Evolutionary conservation across 2,888 invertebrate species (phyloP), one percentile per base, ranked within the genome.

Genomic region (Linnaemya tessellans): DNA sequence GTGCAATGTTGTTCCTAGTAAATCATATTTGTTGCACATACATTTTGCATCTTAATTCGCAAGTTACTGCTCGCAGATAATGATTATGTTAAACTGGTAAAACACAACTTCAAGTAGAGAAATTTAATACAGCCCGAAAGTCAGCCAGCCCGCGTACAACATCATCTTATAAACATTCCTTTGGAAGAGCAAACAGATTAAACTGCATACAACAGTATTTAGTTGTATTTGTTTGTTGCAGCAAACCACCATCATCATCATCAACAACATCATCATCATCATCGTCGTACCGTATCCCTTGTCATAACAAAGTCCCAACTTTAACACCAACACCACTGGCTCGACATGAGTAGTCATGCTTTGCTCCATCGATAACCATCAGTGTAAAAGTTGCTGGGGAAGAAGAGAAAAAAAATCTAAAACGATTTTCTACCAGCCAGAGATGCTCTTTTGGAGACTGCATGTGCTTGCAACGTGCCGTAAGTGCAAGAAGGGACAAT

Each of bases 281-380:
- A 11, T 41, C 10, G 3, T 11, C 41, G 41, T 13, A 58, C 54
- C 4, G 20, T 18, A 62, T 30, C 62, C 77, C 82, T 65, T 77
- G 77, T 74, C 20, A 67, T 77, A 74, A 78, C 54, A 81, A 79
- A 75, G 82, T 85, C 85, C 82, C 85, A 79, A 85, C 85, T 85
- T 85, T 85, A 85, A 85, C 85, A 85, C 84, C 78, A 81, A 74
- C 64, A 79, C 68, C 84, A 85, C 74, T 73, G 46, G 38, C 85
- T 71, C 85, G 71, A 85, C 85, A 82, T 85, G 85, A 85, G 85
- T 82, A 85, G 85, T 85, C 85, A 85, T 85, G 85, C 85, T 82
- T 80, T 82, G 85, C 82, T 85, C 82, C 65, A 75, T n/a, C 74
- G 85, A 85, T 85, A 85, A 85, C 85, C 85, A 85, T 85, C 85